Evolutionary conservation across 2,888 invertebrate species (phyloP).

Genomic region (Andrena minutula): DNA sequence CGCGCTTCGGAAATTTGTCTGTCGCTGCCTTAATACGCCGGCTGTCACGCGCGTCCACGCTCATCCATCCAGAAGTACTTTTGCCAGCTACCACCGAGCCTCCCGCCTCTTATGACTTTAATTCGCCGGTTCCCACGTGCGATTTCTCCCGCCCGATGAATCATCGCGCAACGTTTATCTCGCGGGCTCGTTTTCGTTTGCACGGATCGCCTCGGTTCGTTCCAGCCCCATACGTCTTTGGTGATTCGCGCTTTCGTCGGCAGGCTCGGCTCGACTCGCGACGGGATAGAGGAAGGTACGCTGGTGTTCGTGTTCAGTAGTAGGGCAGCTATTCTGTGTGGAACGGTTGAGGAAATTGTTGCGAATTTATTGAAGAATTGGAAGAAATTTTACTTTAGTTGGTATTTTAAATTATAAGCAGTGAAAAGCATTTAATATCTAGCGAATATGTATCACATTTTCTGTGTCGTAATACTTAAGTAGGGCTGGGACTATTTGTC

Average conservation of each 20-base stretch:
- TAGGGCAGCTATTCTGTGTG: no score
- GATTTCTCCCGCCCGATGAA: constrained; percentile 31
- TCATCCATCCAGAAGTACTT: constrained; percentile 63
- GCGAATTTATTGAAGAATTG: no score
- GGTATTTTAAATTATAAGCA: no score
- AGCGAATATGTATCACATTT: no score
- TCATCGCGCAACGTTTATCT: constrained; percentile 12
- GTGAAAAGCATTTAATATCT: no score
- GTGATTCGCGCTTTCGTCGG: constrained; percentile 2
- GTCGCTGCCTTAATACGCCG: constrained; percentile 70
- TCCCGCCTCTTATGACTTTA: constrained; percentile 32
- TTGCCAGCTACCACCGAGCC: constrained; percentile 41
- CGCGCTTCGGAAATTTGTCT: constrained; percentile 70
- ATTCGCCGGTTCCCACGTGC: constrained; percentile 53
- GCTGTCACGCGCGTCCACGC: constrained; percentile 69
- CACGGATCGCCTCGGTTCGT: background rate
- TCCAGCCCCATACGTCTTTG: background rate
- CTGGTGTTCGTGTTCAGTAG: no score
- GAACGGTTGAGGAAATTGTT: no score
- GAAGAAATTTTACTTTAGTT: no score
- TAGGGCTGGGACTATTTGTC: no score
- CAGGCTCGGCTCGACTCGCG: background rate
- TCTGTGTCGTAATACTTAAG: no score
- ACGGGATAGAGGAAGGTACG: no score
- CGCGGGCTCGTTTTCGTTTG: constrained; percentile 14